Evolutionary conservation across 2,888 invertebrate genomes (phyloP).

Genomic region (Isotomurus palustris): DNA sequence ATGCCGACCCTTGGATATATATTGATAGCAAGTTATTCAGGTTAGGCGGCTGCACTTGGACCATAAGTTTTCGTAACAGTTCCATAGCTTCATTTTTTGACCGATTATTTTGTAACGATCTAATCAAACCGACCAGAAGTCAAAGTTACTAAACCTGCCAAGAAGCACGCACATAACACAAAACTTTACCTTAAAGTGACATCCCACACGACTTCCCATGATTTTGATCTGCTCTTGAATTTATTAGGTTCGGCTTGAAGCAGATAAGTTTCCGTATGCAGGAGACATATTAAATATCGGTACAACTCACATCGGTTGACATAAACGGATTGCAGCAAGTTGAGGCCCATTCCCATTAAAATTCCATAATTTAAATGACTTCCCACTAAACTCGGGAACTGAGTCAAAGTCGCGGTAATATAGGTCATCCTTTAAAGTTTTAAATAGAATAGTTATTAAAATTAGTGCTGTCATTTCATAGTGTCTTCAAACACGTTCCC

Average conservation of each 20-base stretch:
- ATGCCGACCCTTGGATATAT: slow-evolving; percentile 18
- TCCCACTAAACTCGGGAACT: slow-evolving; percentile 32
- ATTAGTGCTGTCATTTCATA: background rate
- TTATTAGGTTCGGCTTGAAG: slow-evolving; percentile 5
- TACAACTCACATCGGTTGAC: slow-evolving; percentile 25
- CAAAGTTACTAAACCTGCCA: background rate
- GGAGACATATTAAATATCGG: slow-evolving; percentile 27
- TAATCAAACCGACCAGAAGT: slow-evolving; percentile 7
- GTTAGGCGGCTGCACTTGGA: slow-evolving; percentile 32
- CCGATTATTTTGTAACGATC: slow-evolving; percentile 29
- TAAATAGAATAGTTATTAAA: background rate
- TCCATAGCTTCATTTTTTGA: slow-evolving; percentile 21
- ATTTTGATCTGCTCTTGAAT: slow-evolving; percentile 15
- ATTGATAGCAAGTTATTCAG: slow-evolving; percentile 23
- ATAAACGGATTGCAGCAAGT: slow-evolving; percentile 28
- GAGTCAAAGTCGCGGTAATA: slow-evolving; percentile 28
- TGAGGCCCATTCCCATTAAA: slow-evolving; percentile 24
- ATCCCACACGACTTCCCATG: slow-evolving; percentile 42
- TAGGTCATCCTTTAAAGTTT: slow-evolving; percentile 32
- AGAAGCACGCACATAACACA: background rate
- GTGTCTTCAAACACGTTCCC: too few species aligned
- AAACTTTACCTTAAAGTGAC: slow-evolving; percentile 23
- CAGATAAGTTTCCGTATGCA: slow-evolving; percentile 36
- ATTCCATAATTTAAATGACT: slow-evolving; percentile 11
- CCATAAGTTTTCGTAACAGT: slow-evolving; percentile 30